These are phyloP conservation scores for Branchinecta lynchi DNA, from an alignment of 1,140 invertebrate genomes.

Conservation along the genomic window DNA sequence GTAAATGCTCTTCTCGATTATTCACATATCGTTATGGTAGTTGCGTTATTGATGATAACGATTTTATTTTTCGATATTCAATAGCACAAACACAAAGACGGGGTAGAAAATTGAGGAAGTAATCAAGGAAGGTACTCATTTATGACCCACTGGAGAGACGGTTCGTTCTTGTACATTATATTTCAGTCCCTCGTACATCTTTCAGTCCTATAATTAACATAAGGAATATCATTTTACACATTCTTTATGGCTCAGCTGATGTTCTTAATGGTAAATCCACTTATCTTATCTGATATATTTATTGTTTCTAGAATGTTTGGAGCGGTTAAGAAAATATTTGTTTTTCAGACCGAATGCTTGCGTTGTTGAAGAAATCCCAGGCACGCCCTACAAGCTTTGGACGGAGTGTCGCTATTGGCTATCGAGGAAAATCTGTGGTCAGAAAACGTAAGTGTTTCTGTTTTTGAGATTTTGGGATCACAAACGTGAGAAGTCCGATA, in stretches of 20 bases:
- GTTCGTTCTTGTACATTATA: not conserved
- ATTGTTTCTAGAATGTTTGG: not conserved
- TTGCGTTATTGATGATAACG: too few species aligned
- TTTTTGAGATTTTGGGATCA: not conserved
- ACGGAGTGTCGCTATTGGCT: constrained; percentile 38
- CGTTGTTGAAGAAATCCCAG: constrained; percentile 36
- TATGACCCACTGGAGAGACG: too few species aligned
- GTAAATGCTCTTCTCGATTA: too few species aligned
- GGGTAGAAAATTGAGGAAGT: too few species aligned
- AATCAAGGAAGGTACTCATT: too few species aligned
- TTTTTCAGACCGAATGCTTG: constrained; percentile 35
- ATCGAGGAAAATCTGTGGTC: constrained; percentile 34
- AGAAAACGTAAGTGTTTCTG: constrained; percentile 32
- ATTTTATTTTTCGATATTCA: too few species aligned
- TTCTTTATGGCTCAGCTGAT: not conserved
- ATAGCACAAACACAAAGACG: too few species aligned
- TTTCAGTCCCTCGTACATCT: not conserved
- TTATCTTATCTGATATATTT: not conserved
- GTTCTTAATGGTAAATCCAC: not conserved
- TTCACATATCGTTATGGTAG: too few species aligned
- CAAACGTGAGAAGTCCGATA: too few species aligned
- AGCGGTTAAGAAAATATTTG: not conserved
- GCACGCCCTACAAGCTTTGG: constrained; percentile 32
- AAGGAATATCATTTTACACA: not conserved
- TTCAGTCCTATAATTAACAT: not conserved